Conservation (phyloP, 2,888 invertebrate genomes). For the Drosophila sordidapex region DNA sequence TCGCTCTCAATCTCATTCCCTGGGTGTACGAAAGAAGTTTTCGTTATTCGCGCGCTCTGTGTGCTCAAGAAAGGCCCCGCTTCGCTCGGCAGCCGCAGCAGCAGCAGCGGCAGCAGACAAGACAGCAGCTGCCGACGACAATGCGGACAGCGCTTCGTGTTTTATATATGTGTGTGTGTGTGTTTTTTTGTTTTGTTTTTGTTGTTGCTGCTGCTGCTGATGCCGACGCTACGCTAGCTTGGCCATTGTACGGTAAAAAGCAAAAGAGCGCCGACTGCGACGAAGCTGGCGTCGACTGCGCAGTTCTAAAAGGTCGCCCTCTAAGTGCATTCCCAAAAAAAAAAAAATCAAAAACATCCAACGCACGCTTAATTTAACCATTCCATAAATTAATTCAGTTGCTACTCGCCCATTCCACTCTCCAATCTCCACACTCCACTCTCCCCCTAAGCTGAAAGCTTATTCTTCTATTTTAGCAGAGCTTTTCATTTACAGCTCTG, state of each 20-base stretch:
- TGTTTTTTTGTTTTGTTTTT: conserved; percentile 23
- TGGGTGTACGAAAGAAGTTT: conserved; percentile 71
- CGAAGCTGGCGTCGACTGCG: conserved; percentile 58
- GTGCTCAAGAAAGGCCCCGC: conserved; percentile 81
- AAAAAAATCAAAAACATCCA: conserved; percentile 18
- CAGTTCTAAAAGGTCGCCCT: conserved; percentile 66
- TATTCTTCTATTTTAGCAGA: conserved; percentile 32
- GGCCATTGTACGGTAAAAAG: conserved; percentile 59
- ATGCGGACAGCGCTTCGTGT: conserved; percentile 44
- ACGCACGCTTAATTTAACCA: conserved; percentile 28
- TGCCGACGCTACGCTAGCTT: conserved; percentile 40
- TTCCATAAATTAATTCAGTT: conserved; percentile 20
- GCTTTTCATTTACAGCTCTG: conserved; percentile 42
- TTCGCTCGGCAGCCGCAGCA: conserved; percentile 57
- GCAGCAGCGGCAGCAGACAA: conserved; percentile 49
- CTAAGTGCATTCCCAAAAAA: conserved; percentile 67
- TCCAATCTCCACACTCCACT: not conserved
- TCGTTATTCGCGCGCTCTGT: conserved; percentile 70
- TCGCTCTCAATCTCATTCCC: conserved; percentile 23
- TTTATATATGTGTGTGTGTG: conserved; percentile 29
- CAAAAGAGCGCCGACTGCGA: conserved; percentile 22
- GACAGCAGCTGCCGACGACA: conserved; percentile 60
- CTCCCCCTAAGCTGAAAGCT: conserved; percentile 8
- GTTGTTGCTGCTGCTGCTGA: conserved; percentile 19
- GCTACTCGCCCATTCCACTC: conserved; percentile 3